Base-by-base conservation (phyloP, 2,888 invertebrate genomes). In the Choreutis nemorana region DNA sequence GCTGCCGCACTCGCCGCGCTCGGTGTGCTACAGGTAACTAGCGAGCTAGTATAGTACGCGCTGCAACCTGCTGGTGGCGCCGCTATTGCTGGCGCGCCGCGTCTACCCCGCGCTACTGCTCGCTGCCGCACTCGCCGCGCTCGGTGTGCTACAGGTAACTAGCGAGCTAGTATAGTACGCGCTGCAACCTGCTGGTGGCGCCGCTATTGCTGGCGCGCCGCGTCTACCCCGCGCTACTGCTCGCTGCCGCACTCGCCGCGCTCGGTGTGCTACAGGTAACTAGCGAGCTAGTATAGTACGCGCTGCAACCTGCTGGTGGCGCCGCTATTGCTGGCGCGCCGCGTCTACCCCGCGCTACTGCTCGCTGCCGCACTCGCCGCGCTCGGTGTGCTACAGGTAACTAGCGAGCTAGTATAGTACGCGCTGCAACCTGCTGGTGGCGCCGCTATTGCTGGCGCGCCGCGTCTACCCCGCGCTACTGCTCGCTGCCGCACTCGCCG, bases 401-500 rank as follows among this genome's bases (percentile, higher is more conserved):
- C 8, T 23, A 9, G 6, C 6, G 4, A 0, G 5, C 4, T 9
- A 8, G 4, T 9, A 5, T 6, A 86, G n/a, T 98, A 97, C 64
- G 91, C 91, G 14, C 77, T 91, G 92, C 94, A 3, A 87, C 93
- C 62, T 86, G 87, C 38, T 18, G n/a, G 63, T 89, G 23, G 82
- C 89, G 36, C 91, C 91, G 26, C 64, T 90, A 7, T 65, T 92
- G 37, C 86, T 97, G 20, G 87, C 90, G 15, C 83, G 96, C 29
- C 82, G 94, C 42, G 86, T 96, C 6, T 98, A 97, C 78, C 97
- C 97, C 14, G 89, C 90, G 47, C 81, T 96, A 41, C 79, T 97
- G 50, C 77, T 94, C 26, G 75, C 89, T 14, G 83, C 84, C 28
- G 66, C 89, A 30, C 72, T 89, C 28, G 71, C 83, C 30, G 81